phyloP scores from a whole-genome alignment of 2,113 vertebrate species.

The Psammodynastes pulverulentus region DNA sequence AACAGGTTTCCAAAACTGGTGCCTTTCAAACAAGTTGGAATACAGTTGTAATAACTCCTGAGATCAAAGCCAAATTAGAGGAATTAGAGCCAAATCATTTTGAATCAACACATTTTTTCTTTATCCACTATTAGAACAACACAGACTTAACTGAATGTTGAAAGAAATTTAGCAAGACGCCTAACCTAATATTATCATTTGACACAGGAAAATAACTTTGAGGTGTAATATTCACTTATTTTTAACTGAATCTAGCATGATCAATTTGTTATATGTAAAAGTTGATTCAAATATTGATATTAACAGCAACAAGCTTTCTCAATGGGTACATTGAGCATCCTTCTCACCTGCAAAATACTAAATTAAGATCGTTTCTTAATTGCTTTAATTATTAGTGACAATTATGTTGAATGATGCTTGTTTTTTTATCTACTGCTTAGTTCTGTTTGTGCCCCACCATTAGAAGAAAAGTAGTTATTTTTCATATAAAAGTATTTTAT shows the following conservation, averaged over 20 bases:
- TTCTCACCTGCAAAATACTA: neutral
- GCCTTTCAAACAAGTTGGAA: neutral
- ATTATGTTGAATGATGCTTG: neutral
- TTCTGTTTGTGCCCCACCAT: neutral
- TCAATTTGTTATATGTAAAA: neutral
- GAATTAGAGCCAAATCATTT: neutral
- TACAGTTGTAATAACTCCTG: neutral
- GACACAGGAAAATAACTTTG: neutral
- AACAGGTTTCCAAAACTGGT: neutral
- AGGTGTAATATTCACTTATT: neutral
- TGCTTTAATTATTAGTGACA: neutral
- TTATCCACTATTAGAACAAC: neutral
- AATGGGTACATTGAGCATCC: neutral
- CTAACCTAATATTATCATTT: neutral
- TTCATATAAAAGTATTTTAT: neutral
- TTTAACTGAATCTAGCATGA: neutral
- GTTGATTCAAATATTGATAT: too few relatives aligned
- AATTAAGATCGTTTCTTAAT: neutral
- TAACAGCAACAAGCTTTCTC: neutral
- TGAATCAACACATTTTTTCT: neutral
- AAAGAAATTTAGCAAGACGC: neutral
- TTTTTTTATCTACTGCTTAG: neutral
- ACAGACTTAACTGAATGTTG: neutral
- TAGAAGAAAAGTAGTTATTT: neutral
- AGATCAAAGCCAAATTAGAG: neutral